Percentiles rank a stretch among this genome's conserved stretches.
phyloP scores from a whole-genome alignment of 2,888 invertebrate genomes.

The Bugula neritina region DNA sequence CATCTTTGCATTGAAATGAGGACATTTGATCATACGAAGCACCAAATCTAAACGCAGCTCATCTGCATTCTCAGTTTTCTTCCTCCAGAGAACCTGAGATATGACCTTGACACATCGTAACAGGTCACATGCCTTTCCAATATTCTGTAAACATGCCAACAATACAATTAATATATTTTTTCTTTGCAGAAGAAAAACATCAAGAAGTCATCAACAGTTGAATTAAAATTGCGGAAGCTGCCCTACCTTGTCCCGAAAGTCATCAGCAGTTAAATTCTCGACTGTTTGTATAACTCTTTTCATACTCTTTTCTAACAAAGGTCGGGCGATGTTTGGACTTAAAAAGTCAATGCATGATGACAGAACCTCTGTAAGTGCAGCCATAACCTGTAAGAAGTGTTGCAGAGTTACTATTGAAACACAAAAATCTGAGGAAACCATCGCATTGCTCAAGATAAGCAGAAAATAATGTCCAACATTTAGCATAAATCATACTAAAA shows the following conservation, averaged over 20 bases:
- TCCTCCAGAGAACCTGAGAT: conserved; percentile 53
- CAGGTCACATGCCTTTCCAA: conserved; percentile 52
- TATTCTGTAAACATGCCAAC: conserved; percentile 40
- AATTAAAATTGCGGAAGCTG: no score
- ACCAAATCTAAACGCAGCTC: conserved; percentile 51
- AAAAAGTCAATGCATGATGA: conserved; percentile 53
- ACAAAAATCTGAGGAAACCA: no score
- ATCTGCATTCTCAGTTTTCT: conserved; percentile 51
- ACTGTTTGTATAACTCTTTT: conserved; percentile 52
- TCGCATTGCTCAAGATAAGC: no score
- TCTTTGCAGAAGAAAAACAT: no score
- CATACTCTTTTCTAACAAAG: conserved; percentile 51
- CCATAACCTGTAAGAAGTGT: conserved; percentile 52
- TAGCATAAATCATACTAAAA: no score
- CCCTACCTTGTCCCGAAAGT: conserved; percentile 55
- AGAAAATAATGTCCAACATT: no score
- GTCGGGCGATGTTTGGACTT: conserved; percentile 44
- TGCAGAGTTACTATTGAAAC: no score
- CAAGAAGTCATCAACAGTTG: no score
- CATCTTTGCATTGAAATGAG: conserved; percentile 57
- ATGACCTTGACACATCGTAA: conserved; percentile 53
- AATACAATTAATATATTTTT: no score
- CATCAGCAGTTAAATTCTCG: conserved; percentile 50
- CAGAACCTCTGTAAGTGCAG: conserved; percentile 53
- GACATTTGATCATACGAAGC: conserved; percentile 55